Evolutionary conservation across 2,113 vertebrate species (phyloP).

Genomic region (Takifugu flavidus): DNA sequence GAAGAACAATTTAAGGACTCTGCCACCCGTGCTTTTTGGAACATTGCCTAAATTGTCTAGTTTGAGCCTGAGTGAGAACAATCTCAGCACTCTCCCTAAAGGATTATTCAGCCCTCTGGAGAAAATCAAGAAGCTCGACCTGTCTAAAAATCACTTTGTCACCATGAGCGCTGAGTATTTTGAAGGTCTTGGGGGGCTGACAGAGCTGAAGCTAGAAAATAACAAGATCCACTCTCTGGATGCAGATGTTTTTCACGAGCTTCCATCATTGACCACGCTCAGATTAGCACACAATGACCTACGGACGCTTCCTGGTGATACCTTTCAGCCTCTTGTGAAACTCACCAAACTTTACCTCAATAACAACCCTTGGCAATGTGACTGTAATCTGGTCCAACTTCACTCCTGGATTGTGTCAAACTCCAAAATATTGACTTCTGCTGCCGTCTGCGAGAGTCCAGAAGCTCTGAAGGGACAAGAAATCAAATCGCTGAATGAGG

Average conservation of each 20-base stretch:
- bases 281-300: slow-evolving; percentile 66
- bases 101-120: slow-evolving; percentile 68
- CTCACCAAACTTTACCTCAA: slow-evolving; percentile 69
- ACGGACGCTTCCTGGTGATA: slow-evolving; percentile 47
- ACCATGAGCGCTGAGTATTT: slow-evolving; percentile 67
- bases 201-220: slow-evolving; percentile 67
- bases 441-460: slow-evolving; percentile 67
- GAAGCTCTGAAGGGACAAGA: slow-evolving; percentile 47
- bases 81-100: slow-evolving; percentile 61
- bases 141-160: slow-evolving; percentile 74
- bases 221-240: slow-evolving; percentile 67
- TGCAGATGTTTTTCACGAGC: slow-evolving; percentile 50
- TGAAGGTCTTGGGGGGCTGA: slow-evolving; percentile 66
- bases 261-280: slow-evolving; percentile 65
- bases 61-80: slow-evolving; percentile 72
- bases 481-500: slow-evolving; percentile 45
- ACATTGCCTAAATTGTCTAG: slow-evolving; percentile 61
- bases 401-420: slow-evolving; percentile 64
- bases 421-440: slow-evolving; percentile 39
- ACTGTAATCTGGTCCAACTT: slow-evolving; percentile 76
- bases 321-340: slow-evolving; percentile 60
- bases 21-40: slow-evolving; percentile 72
- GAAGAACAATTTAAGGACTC: slow-evolving; percentile 64
- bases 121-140: slow-evolving; percentile 64
- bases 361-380: slow-evolving; percentile 80